phyloP scores from a whole-genome alignment of 2,113 vertebrate species.

The Rhynchomys soricoides region DNA sequence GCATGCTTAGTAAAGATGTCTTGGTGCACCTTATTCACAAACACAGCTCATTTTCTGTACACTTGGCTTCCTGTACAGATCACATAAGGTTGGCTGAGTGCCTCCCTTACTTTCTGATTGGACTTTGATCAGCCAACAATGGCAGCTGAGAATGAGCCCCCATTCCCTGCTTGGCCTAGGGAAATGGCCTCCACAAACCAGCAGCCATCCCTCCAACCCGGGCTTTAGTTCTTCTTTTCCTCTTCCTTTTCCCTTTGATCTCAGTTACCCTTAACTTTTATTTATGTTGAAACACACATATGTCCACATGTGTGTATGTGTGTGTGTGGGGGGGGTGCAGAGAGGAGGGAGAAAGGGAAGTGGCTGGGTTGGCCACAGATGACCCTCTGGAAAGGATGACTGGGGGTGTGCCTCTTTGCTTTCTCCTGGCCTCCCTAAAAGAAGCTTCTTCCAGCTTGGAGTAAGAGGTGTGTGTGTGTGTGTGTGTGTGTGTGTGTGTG shows the following conservation, averaged over 20 bases:
- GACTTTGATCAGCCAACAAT: constrained; percentile 50
- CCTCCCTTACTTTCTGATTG: constrained; percentile 60
- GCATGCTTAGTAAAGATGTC: not conserved
- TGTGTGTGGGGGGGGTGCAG: fast-evolving
- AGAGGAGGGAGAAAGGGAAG: not conserved
- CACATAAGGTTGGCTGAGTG: constrained; percentile 14
- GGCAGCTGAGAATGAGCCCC: not conserved
- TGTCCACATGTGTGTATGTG: not conserved
- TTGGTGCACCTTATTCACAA: not conserved
- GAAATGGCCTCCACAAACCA: constrained; percentile 30
- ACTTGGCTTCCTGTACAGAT: not conserved
- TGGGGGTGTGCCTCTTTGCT: not conserved
- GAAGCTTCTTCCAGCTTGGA: not conserved
- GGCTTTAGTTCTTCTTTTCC: not conserved
- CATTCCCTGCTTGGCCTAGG: not conserved
- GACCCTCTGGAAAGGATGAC: not conserved
- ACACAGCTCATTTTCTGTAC: constrained; percentile 17
- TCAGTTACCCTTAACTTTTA: constrained; percentile 13
- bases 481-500: not conserved
- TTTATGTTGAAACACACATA: not conserved
- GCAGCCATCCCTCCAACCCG: not conserved
- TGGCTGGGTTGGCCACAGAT: not conserved
- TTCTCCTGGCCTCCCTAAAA: not conserved
- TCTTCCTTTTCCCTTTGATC: not conserved
- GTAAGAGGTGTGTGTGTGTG: no score